phyloP scores from a whole-genome alignment of 37 sponge, comb jelly and placozoan species.

The Amphimedon queenslandica region DNA sequence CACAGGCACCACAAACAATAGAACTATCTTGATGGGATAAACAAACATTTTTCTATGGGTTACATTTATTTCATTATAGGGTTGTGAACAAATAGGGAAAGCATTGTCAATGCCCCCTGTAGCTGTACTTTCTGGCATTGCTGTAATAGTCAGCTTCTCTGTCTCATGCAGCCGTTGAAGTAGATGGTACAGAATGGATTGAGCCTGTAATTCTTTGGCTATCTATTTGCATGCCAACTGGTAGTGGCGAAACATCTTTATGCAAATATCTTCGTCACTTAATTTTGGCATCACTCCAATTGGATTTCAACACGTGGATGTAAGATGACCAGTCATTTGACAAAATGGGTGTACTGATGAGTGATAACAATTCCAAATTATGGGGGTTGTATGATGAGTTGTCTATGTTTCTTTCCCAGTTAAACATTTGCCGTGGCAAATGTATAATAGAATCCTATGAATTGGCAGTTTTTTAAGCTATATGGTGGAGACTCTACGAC shows the following conservation, averaged over 20 bases:
- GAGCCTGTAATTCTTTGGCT: conserved; percentile 40
- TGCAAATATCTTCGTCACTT: conserved; percentile 16
- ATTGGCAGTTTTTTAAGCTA: conserved; percentile 19
- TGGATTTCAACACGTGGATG: neutral
- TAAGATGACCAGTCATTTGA: conserved; percentile 27
- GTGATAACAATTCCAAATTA: conserved; percentile 9
- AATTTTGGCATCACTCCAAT: neutral
- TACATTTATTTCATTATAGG: no score
- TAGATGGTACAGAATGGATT: conserved; percentile 31
- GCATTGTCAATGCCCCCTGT: conserved; percentile 26
- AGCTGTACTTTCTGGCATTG: conserved; percentile 21
- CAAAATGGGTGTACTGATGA: conserved; percentile 30
- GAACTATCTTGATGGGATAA: no score
- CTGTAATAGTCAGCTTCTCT: neutral
- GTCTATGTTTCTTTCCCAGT: conserved; percentile 28
- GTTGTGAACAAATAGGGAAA: conserved; percentile 23
- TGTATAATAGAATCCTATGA: conserved; percentile 13
- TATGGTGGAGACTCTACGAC: conserved; percentile 16
- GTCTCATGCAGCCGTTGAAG: conserved; percentile 14
- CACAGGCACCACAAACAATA: neutral
- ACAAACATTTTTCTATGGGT: no score
- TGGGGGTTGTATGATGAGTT: conserved; percentile 35
- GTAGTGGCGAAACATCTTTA: conserved; percentile 19
- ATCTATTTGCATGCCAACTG: conserved; percentile 38
- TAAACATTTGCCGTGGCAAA: conserved; percentile 25